phyloP scores from a whole-genome alignment of 2,113 vertebrate genomes.

The Trichomycterus rosablanca region DNA sequence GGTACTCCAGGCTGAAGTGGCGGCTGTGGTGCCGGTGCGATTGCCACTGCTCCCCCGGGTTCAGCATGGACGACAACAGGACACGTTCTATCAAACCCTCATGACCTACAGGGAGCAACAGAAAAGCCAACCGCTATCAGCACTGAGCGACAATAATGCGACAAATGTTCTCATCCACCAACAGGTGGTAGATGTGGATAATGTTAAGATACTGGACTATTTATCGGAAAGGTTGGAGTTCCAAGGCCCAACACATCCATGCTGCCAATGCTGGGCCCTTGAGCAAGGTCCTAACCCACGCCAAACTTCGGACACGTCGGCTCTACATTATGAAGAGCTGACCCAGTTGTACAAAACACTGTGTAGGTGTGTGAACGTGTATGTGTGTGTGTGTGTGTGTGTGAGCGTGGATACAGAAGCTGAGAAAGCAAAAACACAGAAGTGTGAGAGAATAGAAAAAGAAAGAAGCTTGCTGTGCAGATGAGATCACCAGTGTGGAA shows the following conservation, averaged over 20 bases:
- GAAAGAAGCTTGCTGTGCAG: slow-evolving; percentile 54
- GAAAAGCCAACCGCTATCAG: background rate
- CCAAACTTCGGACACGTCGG: too few relatives aligned
- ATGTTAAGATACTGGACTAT: too few relatives aligned
- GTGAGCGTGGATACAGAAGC: slow-evolving; percentile 15
- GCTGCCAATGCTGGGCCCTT: too few relatives aligned
- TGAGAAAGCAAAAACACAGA: slow-evolving; percentile 18
- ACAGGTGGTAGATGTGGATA: too few relatives aligned
- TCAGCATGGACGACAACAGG: slow-evolving; percentile 72
- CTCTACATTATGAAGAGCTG: too few relatives aligned
- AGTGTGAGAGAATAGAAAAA: slow-evolving; percentile 39
- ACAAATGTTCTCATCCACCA: too few relatives aligned
- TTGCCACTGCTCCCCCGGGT: slow-evolving; percentile 73
- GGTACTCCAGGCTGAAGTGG: slow-evolving; percentile 69
- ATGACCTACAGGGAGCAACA: slow-evolving; percentile 56
- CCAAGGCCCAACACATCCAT: too few relatives aligned
- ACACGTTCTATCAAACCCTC: slow-evolving; percentile 70
- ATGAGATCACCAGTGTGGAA: slow-evolving; percentile 61
- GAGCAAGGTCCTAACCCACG: too few relatives aligned
- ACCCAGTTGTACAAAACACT: slow-evolving; percentile 48
- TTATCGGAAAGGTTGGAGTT: too few relatives aligned
- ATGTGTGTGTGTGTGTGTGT: too few relatives aligned
- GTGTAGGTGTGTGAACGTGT: too few relatives aligned
- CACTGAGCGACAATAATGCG: background rate
- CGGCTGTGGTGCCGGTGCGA: slow-evolving; percentile 65